These are phyloP conservation scores for Oceanites oceanicus DNA, from an alignment of 2,113 vertebrate species.

Conservation along the genomic window DNA sequence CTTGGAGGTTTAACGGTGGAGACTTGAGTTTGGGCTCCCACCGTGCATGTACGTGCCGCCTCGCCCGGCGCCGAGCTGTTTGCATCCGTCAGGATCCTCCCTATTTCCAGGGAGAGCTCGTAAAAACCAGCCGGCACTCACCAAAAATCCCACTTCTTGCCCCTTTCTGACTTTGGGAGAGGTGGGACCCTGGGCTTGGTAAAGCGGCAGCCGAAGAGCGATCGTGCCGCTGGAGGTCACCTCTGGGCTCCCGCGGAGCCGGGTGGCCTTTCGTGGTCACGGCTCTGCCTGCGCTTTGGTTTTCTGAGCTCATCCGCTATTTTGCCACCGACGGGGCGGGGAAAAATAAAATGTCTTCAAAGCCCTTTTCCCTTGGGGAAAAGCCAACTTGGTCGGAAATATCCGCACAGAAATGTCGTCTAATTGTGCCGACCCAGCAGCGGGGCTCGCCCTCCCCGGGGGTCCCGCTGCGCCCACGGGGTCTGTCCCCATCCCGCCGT, in stretches of 20 bases:
- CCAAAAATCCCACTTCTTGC: background rate
- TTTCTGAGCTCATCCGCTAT: constrained; percentile 21
- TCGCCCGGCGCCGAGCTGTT: background rate
- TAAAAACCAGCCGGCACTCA: background rate
- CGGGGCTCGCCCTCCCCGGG: background rate
- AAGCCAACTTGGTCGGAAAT: background rate
- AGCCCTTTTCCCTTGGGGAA: background rate
- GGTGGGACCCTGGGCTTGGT: background rate
- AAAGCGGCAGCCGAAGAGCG: background rate
- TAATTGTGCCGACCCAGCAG: background rate
- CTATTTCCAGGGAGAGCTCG: fast-evolving
- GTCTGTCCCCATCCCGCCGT: background rate
- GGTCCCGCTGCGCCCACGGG: background rate
- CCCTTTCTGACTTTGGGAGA: fast-evolving
- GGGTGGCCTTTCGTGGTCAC: background rate
- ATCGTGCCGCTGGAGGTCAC: background rate
- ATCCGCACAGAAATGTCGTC: background rate
- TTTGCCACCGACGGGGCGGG: background rate
- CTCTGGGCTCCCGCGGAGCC: background rate
- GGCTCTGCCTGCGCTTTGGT: background rate
- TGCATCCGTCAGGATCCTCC: background rate
- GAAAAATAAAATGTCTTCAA: background rate
- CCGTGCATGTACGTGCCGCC: background rate
- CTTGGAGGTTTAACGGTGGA: background rate
- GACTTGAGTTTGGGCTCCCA: background rate